Percentiles rank a stretch among this genome's conserved stretches.
These are phyloP conservation scores for Hipparchia sbordonii DNA, from an alignment of 2,888 invertebrate genomes.

Conservation along the genomic window DNA sequence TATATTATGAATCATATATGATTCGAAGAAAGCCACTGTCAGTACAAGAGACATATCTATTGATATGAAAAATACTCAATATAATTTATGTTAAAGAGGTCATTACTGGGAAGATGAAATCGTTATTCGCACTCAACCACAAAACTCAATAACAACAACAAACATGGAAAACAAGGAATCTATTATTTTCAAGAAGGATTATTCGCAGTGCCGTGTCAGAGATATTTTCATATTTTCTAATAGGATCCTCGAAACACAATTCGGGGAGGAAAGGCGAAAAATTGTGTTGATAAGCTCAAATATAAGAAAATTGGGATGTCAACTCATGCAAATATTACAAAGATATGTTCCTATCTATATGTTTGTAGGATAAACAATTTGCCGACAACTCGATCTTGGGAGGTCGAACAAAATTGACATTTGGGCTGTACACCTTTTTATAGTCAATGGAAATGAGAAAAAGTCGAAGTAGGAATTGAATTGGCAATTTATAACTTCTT, in stretches of 20 bases:
- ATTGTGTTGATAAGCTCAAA: slow-evolving; percentile 63
- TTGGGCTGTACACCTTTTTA: slow-evolving; percentile 62
- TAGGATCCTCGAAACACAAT: slow-evolving; percentile 49
- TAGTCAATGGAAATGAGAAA: slow-evolving; percentile 52
- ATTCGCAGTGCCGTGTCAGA: slow-evolving; percentile 6
- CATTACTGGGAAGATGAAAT: not conserved
- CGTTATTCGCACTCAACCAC: not conserved
- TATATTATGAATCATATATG: too few species aligned
- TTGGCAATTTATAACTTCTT: slow-evolving; percentile 26
- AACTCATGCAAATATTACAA: slow-evolving; percentile 50
- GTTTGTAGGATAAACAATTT: slow-evolving; percentile 39
- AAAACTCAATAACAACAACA: not conserved
- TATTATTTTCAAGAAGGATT: slow-evolving; percentile 20
- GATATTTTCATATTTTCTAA: slow-evolving; percentile 23
- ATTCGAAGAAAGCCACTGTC: too few species aligned
- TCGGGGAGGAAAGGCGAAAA: slow-evolving; percentile 57
- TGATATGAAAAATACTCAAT: too few species aligned
- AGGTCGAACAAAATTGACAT: slow-evolving; percentile 58
- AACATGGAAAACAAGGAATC: slow-evolving; percentile 6
- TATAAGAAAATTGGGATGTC: slow-evolving; percentile 54
- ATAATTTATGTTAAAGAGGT: too few species aligned
- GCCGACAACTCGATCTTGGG: slow-evolving; percentile 63
- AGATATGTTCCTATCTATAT: slow-evolving; percentile 38
- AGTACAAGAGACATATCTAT: too few species aligned
- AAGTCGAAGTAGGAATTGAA: slow-evolving; percentile 24